These are phyloP conservation scores for Melanophora roralis DNA, from an alignment of 2,888 invertebrate species.

Conservation along the genomic window DNA sequence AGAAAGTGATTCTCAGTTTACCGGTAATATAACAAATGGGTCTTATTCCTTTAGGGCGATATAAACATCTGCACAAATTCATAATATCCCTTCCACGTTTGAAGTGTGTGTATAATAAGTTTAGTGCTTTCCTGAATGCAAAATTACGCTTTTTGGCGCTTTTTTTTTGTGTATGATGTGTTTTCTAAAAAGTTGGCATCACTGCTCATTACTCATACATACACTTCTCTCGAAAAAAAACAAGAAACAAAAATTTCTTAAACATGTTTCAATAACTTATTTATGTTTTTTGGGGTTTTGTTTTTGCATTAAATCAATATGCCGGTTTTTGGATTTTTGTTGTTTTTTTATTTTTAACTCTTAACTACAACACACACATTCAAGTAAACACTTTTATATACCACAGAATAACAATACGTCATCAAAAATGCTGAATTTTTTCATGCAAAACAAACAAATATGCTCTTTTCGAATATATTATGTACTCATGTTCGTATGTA, in stretches of 20 bases:
- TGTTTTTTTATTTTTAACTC: not conserved
- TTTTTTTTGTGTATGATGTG: too few species aligned
- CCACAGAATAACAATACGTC: not conserved
- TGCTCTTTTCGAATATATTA: not conserved
- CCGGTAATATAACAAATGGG: too few species aligned
- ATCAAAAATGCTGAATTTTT: not conserved
- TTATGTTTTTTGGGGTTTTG: slow-evolving; percentile 29
- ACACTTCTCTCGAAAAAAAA: too few species aligned
- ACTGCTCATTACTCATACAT: too few species aligned
- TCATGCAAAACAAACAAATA: not conserved
- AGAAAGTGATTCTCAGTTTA: too few species aligned
- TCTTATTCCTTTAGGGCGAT: too few species aligned
- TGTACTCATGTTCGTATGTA: not conserved
- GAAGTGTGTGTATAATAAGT: too few species aligned
- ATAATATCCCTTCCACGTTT: too few species aligned
- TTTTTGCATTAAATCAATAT: slow-evolving; percentile 15
- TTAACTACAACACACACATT: not conserved
- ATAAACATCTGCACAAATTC: too few species aligned
- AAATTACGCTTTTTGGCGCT: too few species aligned
- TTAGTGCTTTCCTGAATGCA: too few species aligned
- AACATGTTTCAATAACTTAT: slow-evolving; percentile 1
- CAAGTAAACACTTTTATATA: not conserved
- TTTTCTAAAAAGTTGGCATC: too few species aligned
- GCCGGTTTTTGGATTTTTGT: slow-evolving; percentile 45
- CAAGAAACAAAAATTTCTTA: not conserved